phyloP scores from a whole-genome alignment of 2,888 invertebrate genomes.

The Tipula vernalis region DNA sequence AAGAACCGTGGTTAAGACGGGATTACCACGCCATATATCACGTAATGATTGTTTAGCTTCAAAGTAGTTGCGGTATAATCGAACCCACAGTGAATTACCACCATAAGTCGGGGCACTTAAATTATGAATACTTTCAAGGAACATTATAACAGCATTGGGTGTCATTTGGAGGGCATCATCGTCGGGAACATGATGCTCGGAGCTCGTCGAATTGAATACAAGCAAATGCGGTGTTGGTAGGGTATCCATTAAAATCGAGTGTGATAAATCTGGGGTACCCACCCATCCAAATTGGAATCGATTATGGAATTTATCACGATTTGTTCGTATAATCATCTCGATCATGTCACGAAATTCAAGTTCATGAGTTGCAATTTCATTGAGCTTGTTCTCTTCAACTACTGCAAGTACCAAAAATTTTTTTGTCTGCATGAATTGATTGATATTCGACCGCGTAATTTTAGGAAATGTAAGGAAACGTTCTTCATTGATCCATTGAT shows the following conservation, averaged over 20 bases:
- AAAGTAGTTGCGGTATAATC: constrained; percentile 67
- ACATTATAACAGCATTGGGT: constrained; percentile 42
- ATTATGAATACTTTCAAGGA: constrained; percentile 45
- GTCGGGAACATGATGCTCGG: constrained; percentile 84
- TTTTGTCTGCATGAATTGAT: constrained; percentile 69
- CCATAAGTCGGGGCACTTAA: constrained; percentile 76
- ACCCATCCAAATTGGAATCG: constrained; percentile 93
- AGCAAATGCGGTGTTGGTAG: constrained; percentile 73
- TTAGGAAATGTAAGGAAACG: constrained; percentile 82
- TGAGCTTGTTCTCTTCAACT: constrained; percentile 75
- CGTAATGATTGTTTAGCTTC: constrained; percentile 67
- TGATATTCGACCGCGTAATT: constrained; percentile 69
- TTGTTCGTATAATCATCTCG: constrained; percentile 60
- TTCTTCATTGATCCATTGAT: constrained; percentile 81
- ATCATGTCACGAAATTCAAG: constrained; percentile 73
- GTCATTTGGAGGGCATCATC: constrained; percentile 72
- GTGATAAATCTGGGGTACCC: constrained; percentile 78
- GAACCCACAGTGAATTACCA: constrained; percentile 65
- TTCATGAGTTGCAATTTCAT: constrained; percentile 68
- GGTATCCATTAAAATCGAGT: constrained; percentile 83
- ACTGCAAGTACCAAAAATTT: constrained; percentile 82
- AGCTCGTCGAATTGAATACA: constrained; percentile 83
- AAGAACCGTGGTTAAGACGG: constrained; percentile 81
- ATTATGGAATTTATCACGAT: constrained; percentile 66
- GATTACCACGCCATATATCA: constrained; percentile 87